Evolutionary conservation across 1,140 invertebrate genomes (phyloP).

Genomic region (Drosophila nannoptera): DNA sequence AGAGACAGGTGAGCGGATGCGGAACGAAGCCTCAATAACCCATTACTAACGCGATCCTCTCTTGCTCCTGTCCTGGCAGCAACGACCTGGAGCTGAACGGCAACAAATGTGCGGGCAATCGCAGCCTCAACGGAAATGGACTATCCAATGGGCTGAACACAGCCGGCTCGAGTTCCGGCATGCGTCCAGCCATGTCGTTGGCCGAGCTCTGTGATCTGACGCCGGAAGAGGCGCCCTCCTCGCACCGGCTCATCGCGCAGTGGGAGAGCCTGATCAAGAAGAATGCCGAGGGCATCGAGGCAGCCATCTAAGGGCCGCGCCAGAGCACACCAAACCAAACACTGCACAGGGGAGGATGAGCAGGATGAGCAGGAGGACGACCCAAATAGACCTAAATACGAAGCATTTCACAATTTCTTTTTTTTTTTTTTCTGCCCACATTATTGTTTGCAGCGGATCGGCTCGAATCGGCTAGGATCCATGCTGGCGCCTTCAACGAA

Average conservation of each 20-base stretch:
- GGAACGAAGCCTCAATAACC: background rate
- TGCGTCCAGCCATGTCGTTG: constrained; percentile 82
- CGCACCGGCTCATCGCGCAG: constrained; percentile 82
- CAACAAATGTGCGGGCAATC: constrained; percentile 52
- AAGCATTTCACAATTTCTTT: no score
- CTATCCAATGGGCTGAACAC: constrained; percentile 27
- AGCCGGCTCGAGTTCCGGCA: constrained; percentile 59
- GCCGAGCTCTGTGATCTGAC: constrained; percentile 81
- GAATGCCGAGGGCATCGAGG: constrained; percentile 75
- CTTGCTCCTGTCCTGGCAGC: constrained; percentile 20
- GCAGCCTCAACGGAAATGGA: constrained; percentile 58
- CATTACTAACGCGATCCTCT: background rate
- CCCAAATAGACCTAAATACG: no score
- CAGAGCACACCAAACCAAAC: constrained; percentile 64
- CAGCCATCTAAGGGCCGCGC: constrained; percentile 39
- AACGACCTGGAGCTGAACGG: constrained; percentile 48
- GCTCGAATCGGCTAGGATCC: background rate
- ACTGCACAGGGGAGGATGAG: constrained; percentile 11
- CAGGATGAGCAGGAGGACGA: no score
- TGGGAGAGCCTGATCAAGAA: constrained; percentile 83
- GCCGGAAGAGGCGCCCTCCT: constrained; percentile 82
- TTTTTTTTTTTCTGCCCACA: no score
- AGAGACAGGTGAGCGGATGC: constrained; percentile 45
- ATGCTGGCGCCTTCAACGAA: constrained; percentile 47
- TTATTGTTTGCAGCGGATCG: no score